Conservation (phyloP, 2,797 vertebrate genomes). For the Hypotaenidia okinawae region DNA sequence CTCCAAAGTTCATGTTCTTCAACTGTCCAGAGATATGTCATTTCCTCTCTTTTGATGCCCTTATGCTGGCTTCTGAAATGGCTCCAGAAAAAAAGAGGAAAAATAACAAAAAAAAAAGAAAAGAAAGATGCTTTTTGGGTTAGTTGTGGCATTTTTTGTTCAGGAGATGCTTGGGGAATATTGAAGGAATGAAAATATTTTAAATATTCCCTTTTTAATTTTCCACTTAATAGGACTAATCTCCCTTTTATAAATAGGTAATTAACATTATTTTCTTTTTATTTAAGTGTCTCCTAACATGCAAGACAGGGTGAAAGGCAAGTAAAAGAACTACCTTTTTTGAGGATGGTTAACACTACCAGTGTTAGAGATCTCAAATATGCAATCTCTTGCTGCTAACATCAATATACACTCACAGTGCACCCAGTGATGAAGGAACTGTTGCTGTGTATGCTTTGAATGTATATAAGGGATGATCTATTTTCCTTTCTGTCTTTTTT, state of each 20-base stretch:
- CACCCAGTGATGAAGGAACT: conserved; percentile 42
- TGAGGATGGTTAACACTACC: not conserved
- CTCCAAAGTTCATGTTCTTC: conserved; percentile 34
- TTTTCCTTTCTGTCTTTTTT: conserved; percentile 35
- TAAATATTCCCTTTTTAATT: not conserved
- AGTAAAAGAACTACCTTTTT: not conserved
- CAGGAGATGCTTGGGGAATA: not conserved
- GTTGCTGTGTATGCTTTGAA: conserved; percentile 55
- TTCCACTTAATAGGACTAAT: not conserved
- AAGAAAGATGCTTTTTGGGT: not conserved
- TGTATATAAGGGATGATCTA: conserved; percentile 54
- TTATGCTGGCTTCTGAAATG: not conserved
- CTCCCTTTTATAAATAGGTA: not conserved
- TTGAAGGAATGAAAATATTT: not conserved
- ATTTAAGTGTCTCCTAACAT: not conserved
- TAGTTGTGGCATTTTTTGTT: not conserved
- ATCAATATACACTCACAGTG: conserved; percentile 46
- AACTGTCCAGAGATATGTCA: conserved; percentile 1
- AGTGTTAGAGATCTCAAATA: not conserved
- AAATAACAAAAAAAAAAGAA: not conserved
- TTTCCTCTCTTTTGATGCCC: not conserved
- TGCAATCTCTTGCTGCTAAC: conserved; percentile 52
- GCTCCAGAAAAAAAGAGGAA: not conserved
- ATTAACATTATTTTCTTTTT: not conserved
- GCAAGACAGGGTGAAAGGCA: not conserved